Percentiles rank a stretch among this genome's conserved stretches.
phyloP scores from a whole-genome alignment of 2,797 vertebrate genomes.

The Coilia nasus region DNA sequence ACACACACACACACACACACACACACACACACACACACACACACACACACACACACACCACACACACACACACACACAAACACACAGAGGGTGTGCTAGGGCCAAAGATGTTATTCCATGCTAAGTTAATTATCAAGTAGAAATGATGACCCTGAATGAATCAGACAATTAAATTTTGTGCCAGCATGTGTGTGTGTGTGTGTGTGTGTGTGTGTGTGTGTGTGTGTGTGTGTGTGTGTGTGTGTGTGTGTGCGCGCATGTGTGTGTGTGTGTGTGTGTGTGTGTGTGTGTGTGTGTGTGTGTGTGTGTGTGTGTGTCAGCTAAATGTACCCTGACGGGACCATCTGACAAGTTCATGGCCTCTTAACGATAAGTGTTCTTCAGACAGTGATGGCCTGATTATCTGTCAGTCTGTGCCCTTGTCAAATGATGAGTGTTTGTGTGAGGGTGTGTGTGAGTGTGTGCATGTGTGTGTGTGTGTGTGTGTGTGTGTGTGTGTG shows the following conservation, averaged over 20 bases:
- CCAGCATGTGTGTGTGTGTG: neutral
- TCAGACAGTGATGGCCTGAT: too few relatives aligned
- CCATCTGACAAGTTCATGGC: neutral
- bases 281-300: neutral
- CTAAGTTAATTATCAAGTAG: neutral
- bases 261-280: neutral
- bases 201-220: conserved; percentile 54
- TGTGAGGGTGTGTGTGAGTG: neutral
- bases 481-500: too few relatives aligned
- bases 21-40: neutral
- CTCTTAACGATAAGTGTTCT: neutral
- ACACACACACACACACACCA: neutral
- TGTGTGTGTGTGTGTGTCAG: neutral
- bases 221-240: neutral
- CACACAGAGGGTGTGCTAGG: neutral
- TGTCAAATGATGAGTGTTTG: neutral
- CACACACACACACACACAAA: neutral
- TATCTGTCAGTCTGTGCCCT: neutral
- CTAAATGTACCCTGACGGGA: neutral
- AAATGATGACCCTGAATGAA: neutral
- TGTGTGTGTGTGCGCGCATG: neutral
- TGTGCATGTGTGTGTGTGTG: neutral
- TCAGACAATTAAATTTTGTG: neutral
- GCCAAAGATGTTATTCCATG: neutral
- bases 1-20: conserved; percentile 49